Evolutionary conservation across 2,797 vertebrate species (phyloP).

Genomic region (Tenualosa thibaudeaui): DNA sequence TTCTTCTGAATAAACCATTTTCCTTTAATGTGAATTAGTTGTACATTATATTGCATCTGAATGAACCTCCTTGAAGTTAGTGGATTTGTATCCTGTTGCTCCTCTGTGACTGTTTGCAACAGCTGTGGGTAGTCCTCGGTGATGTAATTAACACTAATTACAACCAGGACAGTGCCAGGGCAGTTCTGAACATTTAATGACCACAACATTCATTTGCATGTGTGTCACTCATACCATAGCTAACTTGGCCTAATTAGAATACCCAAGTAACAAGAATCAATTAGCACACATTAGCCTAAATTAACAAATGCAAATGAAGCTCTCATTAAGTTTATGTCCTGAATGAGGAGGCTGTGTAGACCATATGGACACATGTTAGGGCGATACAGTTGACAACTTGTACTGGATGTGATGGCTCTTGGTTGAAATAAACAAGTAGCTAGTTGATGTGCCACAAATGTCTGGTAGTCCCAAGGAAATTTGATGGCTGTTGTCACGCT

Average conservation of each 20-base stretch:
- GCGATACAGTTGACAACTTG: slow-evolving; percentile 54
- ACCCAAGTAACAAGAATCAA: slow-evolving; percentile 84
- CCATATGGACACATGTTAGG: slow-evolving; percentile 58
- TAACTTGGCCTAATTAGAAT: slow-evolving; percentile 56
- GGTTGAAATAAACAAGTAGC: slow-evolving; percentile 31
- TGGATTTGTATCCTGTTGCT: slow-evolving; percentile 27
- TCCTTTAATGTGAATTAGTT: background rate
- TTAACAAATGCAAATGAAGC: slow-evolving; percentile 78
- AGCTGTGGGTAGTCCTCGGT: background rate
- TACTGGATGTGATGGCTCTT: slow-evolving; percentile 26
- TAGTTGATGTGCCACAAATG: slow-evolving; percentile 36
- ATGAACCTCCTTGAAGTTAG: slow-evolving; percentile 22
- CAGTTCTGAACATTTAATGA: slow-evolving; percentile 79
- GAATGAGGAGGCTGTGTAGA: slow-evolving; percentile 67
- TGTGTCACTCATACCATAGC: slow-evolving; percentile 57
- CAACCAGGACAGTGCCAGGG: slow-evolving; percentile 69
- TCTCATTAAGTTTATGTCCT: slow-evolving; percentile 77
- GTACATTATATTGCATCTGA: slow-evolving; percentile 20
- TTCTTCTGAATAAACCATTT: background rate
- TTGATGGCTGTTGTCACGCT: background rate
- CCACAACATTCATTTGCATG: slow-evolving; percentile 75
- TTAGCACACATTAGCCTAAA: slow-evolving; percentile 84
- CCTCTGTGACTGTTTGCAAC: background rate
- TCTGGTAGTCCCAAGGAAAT: background rate
- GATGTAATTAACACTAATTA: slow-evolving; percentile 87